Evolutionary conservation across 2,113 vertebrate genomes (phyloP), one percentile per base, ranked within the genome.

Genomic region (Garra rufa): DNA sequence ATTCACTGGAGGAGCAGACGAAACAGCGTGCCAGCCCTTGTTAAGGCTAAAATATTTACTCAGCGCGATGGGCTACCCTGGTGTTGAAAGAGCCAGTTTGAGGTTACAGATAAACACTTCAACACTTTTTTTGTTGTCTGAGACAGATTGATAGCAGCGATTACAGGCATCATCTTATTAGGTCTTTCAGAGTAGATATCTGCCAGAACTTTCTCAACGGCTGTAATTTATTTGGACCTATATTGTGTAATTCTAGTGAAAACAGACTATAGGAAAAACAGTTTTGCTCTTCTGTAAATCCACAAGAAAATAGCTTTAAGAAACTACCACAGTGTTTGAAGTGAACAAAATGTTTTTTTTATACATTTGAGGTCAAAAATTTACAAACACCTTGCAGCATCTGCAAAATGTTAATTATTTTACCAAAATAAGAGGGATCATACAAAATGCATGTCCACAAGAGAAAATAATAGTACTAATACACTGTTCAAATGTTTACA

Each of bases 1-100:
- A 48, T 87, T 80, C 83, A 81, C 61, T 24, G 7, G 24, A 24
- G 41, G 74, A 21, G 76, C 70, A 71, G 44, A 65, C 44, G 5
- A 44, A 70, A 50, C 77, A 48, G 26, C 9, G 38, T 76, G 57
- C 67, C 55, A 69, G 83, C 52, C 67, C 75, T 63, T 80, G 70
- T 75, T 83, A 79, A 28, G 55, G n/a, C 67, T 41, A 50, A 80
- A 34, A 73, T 84, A 79, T 87, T 82, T 87, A 83, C 81, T 76
- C 21, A 8, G 50, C 4, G 26, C 28, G 74, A 55, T 34, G n/a
- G 81, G 74, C 80, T 34, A 9, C 67, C 48, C 61, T 17, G 85
- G 83, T 63, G 79, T 88, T 87, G 70, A 88, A 85, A 87, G 82
- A 84, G 70, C 30, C 3, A 15, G 17, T 50, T 77, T 69, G 67